phyloP scores from a whole-genome alignment of 2,888 invertebrate species.

The Lucinisca nassula region DNA sequence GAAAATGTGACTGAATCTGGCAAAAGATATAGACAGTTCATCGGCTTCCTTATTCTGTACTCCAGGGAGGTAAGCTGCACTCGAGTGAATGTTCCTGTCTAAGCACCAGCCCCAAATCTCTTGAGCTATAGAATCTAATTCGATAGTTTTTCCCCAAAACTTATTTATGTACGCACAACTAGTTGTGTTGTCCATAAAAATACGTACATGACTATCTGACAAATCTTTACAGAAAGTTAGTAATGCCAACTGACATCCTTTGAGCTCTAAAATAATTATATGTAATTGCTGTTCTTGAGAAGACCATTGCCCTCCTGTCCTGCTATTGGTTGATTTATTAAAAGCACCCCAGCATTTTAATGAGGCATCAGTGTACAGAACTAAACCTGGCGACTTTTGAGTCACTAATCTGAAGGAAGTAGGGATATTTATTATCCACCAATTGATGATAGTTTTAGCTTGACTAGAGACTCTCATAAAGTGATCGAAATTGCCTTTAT shows the following conservation, averaged over 20 bases:
- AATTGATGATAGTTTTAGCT: background rate
- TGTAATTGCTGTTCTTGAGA: constrained; percentile 31
- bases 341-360: background rate
- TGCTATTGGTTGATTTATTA: background rate
- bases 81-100: constrained; percentile 16
- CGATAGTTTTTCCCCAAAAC: constrained; percentile 43
- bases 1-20: no score
- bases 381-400: background rate
- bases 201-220: constrained; percentile 13
- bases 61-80: constrained; percentile 54
- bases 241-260: constrained; percentile 26
- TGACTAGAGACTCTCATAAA: background rate
- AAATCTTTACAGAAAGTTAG: constrained; percentile 16
- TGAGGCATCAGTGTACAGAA: background rate
- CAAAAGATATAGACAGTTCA: no score
- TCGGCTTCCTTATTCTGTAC: no score
- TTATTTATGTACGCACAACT: constrained; percentile 51
- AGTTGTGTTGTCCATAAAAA: constrained; percentile 45
- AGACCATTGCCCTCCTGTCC: constrained; percentile 34
- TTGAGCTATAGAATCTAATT: constrained; percentile 28
- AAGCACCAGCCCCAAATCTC: constrained; percentile 49
- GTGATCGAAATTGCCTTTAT: background rate
- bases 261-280: constrained; percentile 49
- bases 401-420: background rate
- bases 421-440: background rate